Conservation (phyloP, 2,113 vertebrate genomes). For the Xiphophorus hellerii region DNA sequence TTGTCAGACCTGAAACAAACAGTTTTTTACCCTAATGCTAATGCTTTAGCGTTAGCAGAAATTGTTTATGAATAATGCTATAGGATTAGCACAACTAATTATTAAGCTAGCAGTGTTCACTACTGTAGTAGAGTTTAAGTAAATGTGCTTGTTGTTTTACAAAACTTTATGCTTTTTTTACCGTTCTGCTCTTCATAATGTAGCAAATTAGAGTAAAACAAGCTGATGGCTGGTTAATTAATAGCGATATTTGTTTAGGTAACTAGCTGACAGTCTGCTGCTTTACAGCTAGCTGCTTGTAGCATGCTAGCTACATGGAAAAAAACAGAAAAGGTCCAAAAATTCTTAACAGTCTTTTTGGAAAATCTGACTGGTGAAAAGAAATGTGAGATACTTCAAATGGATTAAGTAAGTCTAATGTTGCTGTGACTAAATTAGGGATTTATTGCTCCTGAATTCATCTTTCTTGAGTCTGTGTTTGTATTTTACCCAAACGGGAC, state of each 20-base stretch:
- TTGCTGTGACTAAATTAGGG: no score
- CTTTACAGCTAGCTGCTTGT: neutral
- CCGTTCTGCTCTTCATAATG: neutral
- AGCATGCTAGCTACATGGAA: no score
- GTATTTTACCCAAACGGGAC: neutral
- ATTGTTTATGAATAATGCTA: no score
- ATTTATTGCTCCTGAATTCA: neutral
- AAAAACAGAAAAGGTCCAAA: no score
- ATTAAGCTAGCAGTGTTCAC: no score
- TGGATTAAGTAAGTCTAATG: neutral
- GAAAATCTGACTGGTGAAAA: neutral
- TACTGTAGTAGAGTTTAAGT: neutral
- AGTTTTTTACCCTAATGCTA: neutral
- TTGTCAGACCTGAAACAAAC: neutral
- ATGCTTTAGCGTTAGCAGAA: no score
- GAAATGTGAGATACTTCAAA: neutral
- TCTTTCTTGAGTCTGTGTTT: neutral
- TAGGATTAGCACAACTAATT: no score
- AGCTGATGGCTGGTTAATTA: neutral
- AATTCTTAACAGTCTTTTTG: no score
- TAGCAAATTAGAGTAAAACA: neutral
- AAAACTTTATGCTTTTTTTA: neutral
- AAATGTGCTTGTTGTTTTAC: neutral
- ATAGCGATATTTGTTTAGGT: neutral
- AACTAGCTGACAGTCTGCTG: neutral